Percentiles rank a stretch among this genome's conserved stretches.
Evolutionary conservation across 2,797 vertebrate genomes (phyloP).

Genomic region (Austrolebias charrua): DNA sequence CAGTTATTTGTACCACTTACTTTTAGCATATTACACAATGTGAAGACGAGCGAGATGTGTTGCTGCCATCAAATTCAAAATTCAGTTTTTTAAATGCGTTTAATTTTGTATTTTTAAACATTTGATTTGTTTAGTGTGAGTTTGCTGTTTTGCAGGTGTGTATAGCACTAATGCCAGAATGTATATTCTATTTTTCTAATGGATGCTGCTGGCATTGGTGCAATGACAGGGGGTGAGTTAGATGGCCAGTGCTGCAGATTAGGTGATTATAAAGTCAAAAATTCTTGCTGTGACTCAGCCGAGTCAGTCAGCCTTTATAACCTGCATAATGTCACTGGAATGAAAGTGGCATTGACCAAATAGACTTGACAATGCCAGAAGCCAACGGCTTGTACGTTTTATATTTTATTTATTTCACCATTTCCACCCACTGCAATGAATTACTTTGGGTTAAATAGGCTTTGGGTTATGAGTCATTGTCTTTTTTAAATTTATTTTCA

Average conservation of each 20-base stretch:
- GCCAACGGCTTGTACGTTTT: not conserved
- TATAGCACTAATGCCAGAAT: not conserved
- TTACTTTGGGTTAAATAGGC: no score
- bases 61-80: no score
- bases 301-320: not conserved
- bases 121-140: not conserved
- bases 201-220: not conserved
- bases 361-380: not conserved
- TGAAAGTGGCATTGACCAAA: not conserved
- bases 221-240: not conserved
- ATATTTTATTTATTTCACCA: not conserved
- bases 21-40: no score
- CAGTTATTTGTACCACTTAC: no score
- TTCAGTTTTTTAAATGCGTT: no score
- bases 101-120: not conserved
- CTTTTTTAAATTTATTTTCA: no score
- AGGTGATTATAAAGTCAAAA: conserved; percentile 1
- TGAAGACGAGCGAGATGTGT: no score
- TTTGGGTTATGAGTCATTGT: no score
- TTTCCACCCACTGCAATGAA: not conserved
- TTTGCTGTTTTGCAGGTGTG: not conserved
- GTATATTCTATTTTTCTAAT: not conserved
- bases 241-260: not conserved
- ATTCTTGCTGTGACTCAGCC: not conserved
- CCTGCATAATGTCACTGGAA: not conserved